Evolutionary conservation across 2,888 invertebrate species (phyloP).

Genomic region (Chironomus riparius): DNA sequence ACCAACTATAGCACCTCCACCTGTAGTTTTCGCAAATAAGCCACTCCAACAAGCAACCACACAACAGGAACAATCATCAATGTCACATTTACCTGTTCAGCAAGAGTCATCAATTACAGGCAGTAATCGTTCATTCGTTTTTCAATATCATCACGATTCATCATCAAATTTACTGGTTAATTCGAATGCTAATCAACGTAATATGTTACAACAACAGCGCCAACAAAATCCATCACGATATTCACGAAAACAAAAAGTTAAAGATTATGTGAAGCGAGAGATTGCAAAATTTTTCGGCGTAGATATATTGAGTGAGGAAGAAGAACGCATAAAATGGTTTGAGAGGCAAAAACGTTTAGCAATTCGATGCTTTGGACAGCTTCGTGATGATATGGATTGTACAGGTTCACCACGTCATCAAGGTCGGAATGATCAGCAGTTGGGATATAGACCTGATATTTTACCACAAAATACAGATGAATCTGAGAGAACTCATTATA

Average conservation of each 20-base stretch:
- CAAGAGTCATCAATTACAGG: slow-evolving; percentile 31
- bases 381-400: slow-evolving; percentile 31
- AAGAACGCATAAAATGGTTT: slow-evolving; percentile 38
- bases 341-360: slow-evolving; percentile 40
- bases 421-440: slow-evolving; percentile 29
- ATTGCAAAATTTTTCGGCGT: slow-evolving; percentile 41
- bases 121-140: slow-evolving; percentile 27
- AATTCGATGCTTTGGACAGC: slow-evolving; percentile 37
- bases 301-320: slow-evolving; percentile 37
- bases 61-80: slow-evolving; percentile 26
- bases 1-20: slow-evolving; percentile 25
- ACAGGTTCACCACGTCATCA: slow-evolving; percentile 27
- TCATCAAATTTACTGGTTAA: slow-evolving; percentile 13
- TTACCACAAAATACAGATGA: slow-evolving; percentile 32
- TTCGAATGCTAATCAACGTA: slow-evolving; percentile 9
- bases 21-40: background rate
- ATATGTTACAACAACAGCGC: slow-evolving; percentile 28
- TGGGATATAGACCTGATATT: slow-evolving; percentile 39
- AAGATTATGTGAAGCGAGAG: slow-evolving; percentile 38
- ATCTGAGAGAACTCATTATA: slow-evolving; percentile 69
- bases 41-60: slow-evolving; percentile 1
- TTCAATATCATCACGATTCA: slow-evolving; percentile 27
- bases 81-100: slow-evolving; percentile 33
- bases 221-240: slow-evolving; percentile 28
- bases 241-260: slow-evolving; percentile 31